Evolutionary conservation across 2,797 vertebrate species (phyloP), one percentile per base, ranked within the genome.

Genomic region (Enteromius afrohamiltoni): DNA sequence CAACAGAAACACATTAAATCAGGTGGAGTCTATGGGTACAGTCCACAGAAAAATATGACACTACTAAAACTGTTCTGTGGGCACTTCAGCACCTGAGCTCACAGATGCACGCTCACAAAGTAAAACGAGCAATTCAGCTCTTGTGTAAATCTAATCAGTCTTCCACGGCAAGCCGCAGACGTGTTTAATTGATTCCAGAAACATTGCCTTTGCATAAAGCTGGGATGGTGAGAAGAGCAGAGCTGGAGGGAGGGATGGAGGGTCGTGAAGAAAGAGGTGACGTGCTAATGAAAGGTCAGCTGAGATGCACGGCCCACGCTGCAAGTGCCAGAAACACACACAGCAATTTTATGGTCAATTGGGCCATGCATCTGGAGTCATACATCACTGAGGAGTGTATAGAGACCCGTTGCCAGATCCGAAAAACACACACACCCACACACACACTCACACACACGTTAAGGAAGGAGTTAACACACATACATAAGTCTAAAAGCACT

Each of bases 301-400:
- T 92, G 92, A 95, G 95, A 96, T 95, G 93, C 95, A 91, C 91
- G 94, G 92, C 90, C 86, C 89, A 88, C 60, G 91, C 93, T 91
- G 90, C 93, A 93, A 93, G 93, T 92, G 94, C 93, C 96, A 95
- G 95, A 96, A 93, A 96, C 91, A 94, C 91, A 93, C 91, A 86
- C 88, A 93, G 94, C 95, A 97, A 99, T 99, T 99, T 99, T 98
- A 97, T 93, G 96, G 96, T 98, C 97, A 97, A 97, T 98, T 98
- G 97, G 94, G 92, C 89, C 90, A 92, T 92, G 95, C 97, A 98
- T 98, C 96, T 98, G 98, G 97, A 96, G 94, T 91, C 92, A 93
- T 95, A 97, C 95, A 96, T 97, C 95, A 95, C 90, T 93, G 93
- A 86, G 89, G 92, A 87, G 93, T 60, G 86, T 87, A 91, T 91